Evolutionary conservation across 30 jellyfish, hydroid and myxozoan species (phyloP).

Genomic region (Chironex yamaguchii): DNA sequence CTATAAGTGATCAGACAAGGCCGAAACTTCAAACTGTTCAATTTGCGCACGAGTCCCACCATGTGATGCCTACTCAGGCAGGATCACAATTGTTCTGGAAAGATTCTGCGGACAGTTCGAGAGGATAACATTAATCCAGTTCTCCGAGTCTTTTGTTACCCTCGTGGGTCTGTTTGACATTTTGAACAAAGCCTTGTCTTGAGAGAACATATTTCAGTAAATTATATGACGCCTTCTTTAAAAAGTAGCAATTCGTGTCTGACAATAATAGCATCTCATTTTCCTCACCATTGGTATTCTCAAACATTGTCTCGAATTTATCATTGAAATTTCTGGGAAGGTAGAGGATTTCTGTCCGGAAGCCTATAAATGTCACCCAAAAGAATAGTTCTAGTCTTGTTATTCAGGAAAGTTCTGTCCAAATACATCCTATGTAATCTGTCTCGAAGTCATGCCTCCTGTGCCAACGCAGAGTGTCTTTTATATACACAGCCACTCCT

Average conservation of each 20-base stretch:
- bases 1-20: constrained; percentile 28
- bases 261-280: constrained; percentile 25
- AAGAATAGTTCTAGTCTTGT: constrained; percentile 32
- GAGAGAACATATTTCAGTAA: constrained; percentile 12
- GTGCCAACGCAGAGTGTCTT: constrained; percentile 26
- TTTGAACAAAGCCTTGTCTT: no score
- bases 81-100: neutral
- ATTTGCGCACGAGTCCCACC: constrained; percentile 37
- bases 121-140: constrained; percentile 1
- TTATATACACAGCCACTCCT: constrained; percentile 50
- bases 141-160: neutral
- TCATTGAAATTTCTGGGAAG: constrained; percentile 39
- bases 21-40: constrained; percentile 34
- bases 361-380: constrained; percentile 38
- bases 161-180: no score
- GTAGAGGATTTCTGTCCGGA: constrained; percentile 34
- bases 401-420: constrained; percentile 40
- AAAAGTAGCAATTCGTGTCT: constrained; percentile 41
- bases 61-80: constrained; percentile 28
- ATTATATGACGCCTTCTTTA: constrained; percentile 10
- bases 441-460: constrained; percentile 44
- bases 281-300: constrained; percentile 25
- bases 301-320: constrained; percentile 29
- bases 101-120: constrained; percentile 24
- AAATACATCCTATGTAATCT: constrained; percentile 37